Percentiles rank a stretch among this genome's conserved stretches.
These are phyloP conservation scores for Pachypanchax playfairii DNA, from an alignment of 2,113 vertebrate species.

Conservation along the genomic window DNA sequence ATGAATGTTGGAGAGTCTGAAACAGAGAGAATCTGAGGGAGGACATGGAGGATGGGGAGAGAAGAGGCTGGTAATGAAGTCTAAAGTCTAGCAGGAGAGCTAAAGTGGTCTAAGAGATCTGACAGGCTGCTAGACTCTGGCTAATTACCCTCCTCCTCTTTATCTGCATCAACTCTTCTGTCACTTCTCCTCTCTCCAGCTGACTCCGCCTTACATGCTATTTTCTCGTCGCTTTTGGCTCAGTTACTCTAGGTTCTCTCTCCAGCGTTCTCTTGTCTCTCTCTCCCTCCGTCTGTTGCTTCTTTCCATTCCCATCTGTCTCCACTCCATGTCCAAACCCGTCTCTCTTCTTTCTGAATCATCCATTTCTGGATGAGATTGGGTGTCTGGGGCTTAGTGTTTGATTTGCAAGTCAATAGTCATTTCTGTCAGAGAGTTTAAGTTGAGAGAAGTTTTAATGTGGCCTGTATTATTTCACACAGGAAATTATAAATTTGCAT, in stretches of 20 bases:
- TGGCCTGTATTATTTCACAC: conserved; percentile 51
- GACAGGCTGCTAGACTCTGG: conserved; percentile 74
- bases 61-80: conserved; percentile 70
- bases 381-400: conserved; percentile 59
- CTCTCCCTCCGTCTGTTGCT: conserved; percentile 56
- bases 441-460: conserved; percentile 67
- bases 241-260: background rate
- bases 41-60: conserved; percentile 24
- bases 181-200: conserved; percentile 46
- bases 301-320: conserved; percentile 60
- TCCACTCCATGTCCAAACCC: conserved; percentile 42
- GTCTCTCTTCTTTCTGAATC: conserved; percentile 20
- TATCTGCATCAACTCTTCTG: conserved; percentile 59
- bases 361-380: conserved; percentile 50
- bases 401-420: conserved; percentile 75
- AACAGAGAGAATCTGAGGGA: conserved; percentile 17
- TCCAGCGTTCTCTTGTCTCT: conserved; percentile 22
- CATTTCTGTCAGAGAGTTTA: conserved; percentile 60
- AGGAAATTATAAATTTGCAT: conserved; percentile 64
- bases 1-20: conserved; percentile 1
- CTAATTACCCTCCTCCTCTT: conserved; percentile 72
- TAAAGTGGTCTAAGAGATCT: conserved; percentile 73
- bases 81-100: conserved; percentile 58
- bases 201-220: conserved; percentile 18
- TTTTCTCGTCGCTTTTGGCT: conserved; percentile 16